A percentile compares a stretch with the other conserved stretches of the same genome.
Conservation (phyloP, 2,888 invertebrate genomes). For the Thymelicus lineola region DNA sequence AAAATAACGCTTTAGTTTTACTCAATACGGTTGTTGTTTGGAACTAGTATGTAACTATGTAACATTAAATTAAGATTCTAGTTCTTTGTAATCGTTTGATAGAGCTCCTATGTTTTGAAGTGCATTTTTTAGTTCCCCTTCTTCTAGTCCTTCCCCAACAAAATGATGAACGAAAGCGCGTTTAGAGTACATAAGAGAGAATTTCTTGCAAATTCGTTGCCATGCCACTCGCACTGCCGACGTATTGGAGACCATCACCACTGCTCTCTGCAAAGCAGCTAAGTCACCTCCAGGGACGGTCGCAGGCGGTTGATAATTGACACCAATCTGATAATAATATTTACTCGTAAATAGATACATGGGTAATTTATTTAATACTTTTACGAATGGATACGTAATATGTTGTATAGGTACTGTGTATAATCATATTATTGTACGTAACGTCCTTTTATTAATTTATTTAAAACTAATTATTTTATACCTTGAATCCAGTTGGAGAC, state of each 20-base stretch:
- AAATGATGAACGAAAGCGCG: conserved; percentile 96
- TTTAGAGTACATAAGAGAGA: conserved; percentile 92
- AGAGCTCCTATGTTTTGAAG: conserved; percentile 86
- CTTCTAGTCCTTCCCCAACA: conserved; percentile 90
- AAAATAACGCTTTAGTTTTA: no score
- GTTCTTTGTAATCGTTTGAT: conserved; percentile 88
- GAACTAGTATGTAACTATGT: no score
- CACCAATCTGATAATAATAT: conserved; percentile 84
- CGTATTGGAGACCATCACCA: conserved; percentile 94
- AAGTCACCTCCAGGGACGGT: conserved; percentile 91
- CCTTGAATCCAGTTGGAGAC: conserved; percentile 94
- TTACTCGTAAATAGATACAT: no score
- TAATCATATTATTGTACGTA: no score
- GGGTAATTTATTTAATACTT: no score
- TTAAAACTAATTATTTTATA: conserved; percentile 51
- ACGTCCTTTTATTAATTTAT: no score
- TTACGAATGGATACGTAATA: no score
- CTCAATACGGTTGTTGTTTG: no score
- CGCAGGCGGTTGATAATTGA: conserved; percentile 91
- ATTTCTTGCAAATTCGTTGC: conserved; percentile 91
- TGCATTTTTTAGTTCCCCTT: conserved; percentile 87
- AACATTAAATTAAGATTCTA: conserved; percentile 68
- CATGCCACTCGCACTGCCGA: conserved; percentile 92
- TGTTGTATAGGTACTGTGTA: no score
- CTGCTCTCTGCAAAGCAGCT: conserved; percentile 90